Conservation (phyloP, 2,797 vertebrate species). For the Oreortyx pictus region DNA sequence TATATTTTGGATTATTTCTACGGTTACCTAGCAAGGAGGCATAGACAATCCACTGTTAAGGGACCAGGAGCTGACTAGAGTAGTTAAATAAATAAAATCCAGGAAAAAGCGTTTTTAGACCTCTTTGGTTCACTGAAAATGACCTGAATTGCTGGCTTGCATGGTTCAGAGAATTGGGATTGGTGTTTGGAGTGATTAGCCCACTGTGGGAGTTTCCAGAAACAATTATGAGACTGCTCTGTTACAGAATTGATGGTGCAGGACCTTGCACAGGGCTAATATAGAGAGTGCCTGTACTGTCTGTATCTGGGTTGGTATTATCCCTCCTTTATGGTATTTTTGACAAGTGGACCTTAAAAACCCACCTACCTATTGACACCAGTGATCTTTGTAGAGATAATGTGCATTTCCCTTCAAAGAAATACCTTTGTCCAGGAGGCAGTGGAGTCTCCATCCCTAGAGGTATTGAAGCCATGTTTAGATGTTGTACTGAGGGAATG, state of each 20-base stretch:
- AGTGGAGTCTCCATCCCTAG: too few species aligned
- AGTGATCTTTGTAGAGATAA: not conserved
- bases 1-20: not conserved
- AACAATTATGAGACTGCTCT: not conserved
- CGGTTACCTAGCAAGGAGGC: not conserved
- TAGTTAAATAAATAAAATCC: not conserved
- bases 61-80: not conserved
- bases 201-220: not conserved
- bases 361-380: not conserved
- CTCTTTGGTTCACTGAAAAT: not conserved
- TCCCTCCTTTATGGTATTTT: not conserved
- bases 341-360: not conserved
- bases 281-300: not conserved
- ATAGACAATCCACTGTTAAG: accelerated
- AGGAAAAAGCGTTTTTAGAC: not conserved
- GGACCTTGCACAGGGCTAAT: not conserved
- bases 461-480: too few species aligned
- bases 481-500: too few species aligned
- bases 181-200: not conserved
- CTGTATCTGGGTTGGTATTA: not conserved
- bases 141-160: not conserved
- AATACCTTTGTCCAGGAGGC: too few species aligned
- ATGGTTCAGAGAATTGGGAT: not conserved
- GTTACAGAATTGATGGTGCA: not conserved
- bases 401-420: not conserved